Percentiles rank a stretch among this genome's conserved stretches.
Evolutionary conservation across 1,140 invertebrate species (phyloP).

Genomic region (Drosophila miranda): DNA sequence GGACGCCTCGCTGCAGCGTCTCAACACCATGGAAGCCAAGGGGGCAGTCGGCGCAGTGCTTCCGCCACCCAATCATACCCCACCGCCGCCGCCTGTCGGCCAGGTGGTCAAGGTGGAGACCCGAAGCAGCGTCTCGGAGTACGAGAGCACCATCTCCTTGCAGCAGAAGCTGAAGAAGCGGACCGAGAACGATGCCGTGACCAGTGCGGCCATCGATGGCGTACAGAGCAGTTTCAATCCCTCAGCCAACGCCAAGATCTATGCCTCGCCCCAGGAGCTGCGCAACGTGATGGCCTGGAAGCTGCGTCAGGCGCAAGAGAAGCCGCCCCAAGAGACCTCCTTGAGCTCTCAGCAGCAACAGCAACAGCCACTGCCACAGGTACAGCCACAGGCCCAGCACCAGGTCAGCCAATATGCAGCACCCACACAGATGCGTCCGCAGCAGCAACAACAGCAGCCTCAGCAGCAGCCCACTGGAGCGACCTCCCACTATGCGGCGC

Average conservation of each 20-base stretch:
- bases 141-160: slow-evolving; percentile 80
- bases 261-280: slow-evolving; percentile 93
- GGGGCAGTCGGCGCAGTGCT: slow-evolving; percentile 56
- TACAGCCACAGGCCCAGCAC: slow-evolving; percentile 70
- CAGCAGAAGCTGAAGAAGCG: slow-evolving; percentile 77
- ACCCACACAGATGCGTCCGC: slow-evolving; percentile 88
- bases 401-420: slow-evolving; percentile 47
- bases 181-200: slow-evolving; percentile 72
- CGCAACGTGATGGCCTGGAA: slow-evolving; percentile 90
- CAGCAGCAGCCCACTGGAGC: slow-evolving; percentile 84
- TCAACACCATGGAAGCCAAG: slow-evolving; percentile 54
- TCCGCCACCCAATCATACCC: slow-evolving; percentile 88
- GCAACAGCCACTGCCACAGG: slow-evolving; percentile 84
- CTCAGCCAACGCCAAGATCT: slow-evolving; percentile 91
- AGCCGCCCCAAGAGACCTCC: slow-evolving; percentile 58
- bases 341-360: slow-evolving; percentile 77
- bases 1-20: slow-evolving; percentile 77
- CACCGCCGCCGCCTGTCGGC: slow-evolving; percentile 87
- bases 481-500: slow-evolving; percentile 65
- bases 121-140: slow-evolving; percentile 78
- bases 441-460: slow-evolving; percentile 91
- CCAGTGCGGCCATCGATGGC: slow-evolving; percentile 72
- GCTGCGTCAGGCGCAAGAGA: slow-evolving; percentile 66
- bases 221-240: slow-evolving; percentile 94
- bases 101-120: slow-evolving; percentile 90